phyloP scores from a whole-genome alignment of 37 sponge, comb jelly and placozoan species.

The Halichondria panicea region DNA sequence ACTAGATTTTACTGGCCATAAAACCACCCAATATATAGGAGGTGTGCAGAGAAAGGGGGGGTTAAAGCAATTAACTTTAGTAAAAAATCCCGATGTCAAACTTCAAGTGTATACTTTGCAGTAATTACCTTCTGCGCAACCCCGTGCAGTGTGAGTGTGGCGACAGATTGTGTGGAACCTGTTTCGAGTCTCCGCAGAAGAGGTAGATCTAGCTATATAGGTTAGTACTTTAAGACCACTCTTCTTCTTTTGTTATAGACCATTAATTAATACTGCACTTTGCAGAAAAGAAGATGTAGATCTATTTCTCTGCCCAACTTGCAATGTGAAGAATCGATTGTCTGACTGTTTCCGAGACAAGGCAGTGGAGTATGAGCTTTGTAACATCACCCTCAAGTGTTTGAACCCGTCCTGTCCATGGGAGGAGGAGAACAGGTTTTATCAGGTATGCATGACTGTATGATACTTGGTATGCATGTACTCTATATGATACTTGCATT shows the following conservation, averaged over 20 bases:
- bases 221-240: background rate
- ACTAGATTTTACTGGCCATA: no score
- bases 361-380: constrained; percentile 61
- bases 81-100: no score
- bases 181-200: constrained; percentile 13
- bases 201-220: no score
- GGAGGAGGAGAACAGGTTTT: constrained; percentile 47
- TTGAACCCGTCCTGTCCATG: constrained; percentile 55
- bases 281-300: background rate
- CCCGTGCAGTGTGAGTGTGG: constrained; percentile 65
- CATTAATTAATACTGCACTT: no score
- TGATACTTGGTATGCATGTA: background rate
- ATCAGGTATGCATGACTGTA: constrained; percentile 21
- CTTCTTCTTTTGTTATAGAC: no score
- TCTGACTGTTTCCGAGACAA: constrained; percentile 64
- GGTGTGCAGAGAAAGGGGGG: no score
- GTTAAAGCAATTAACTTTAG: no score
- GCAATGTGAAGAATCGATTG: background rate
- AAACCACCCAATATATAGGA: no score
- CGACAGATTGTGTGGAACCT: constrained; percentile 36
- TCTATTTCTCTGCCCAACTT: background rate
- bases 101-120: constrained; percentile 28
- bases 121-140: constrained; percentile 16
- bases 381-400: constrained; percentile 28
- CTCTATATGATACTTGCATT: no score